Percentiles rank a stretch among this genome's conserved stretches.
These are phyloP conservation scores for Dendrocopos noguchii DNA, from an alignment of 2,113 vertebrate species.

Conservation along the genomic window DNA sequence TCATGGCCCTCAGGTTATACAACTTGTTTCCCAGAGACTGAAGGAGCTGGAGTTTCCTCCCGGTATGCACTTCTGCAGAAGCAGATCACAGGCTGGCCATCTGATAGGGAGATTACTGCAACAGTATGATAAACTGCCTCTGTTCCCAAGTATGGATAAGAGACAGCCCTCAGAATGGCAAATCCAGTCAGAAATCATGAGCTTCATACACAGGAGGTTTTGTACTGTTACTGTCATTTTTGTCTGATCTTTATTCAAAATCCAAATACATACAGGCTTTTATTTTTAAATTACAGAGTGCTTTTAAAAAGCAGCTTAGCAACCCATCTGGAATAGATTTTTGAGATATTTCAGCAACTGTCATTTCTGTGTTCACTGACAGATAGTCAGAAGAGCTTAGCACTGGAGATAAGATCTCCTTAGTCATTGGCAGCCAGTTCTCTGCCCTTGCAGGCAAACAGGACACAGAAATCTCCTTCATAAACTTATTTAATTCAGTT, in stretches of 20 bases:
- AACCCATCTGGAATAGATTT: background rate
- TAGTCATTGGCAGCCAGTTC: background rate
- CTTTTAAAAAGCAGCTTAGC: background rate
- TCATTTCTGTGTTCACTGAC: background rate
- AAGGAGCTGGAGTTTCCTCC: background rate
- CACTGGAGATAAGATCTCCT: background rate
- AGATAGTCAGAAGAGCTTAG: background rate
- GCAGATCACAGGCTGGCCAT: background rate
- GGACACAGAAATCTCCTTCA: background rate
- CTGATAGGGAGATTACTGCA: background rate
- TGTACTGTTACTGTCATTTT: background rate
- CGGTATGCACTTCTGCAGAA: background rate
- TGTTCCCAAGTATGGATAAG: background rate
- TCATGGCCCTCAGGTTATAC: accelerated
- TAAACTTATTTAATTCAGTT: background rate
- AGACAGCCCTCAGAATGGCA: background rate
- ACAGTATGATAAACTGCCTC: background rate
- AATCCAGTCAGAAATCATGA: background rate
- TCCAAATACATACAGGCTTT: background rate
- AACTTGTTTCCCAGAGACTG: background rate
- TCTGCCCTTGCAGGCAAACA: slow-evolving; percentile 12
- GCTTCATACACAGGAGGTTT: background rate
- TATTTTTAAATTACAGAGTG: background rate
- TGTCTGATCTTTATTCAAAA: background rate
- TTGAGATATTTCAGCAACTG: background rate